Conservation (phyloP, 2,797 vertebrate species). For the Pangasius sanitwongsei region DNA sequence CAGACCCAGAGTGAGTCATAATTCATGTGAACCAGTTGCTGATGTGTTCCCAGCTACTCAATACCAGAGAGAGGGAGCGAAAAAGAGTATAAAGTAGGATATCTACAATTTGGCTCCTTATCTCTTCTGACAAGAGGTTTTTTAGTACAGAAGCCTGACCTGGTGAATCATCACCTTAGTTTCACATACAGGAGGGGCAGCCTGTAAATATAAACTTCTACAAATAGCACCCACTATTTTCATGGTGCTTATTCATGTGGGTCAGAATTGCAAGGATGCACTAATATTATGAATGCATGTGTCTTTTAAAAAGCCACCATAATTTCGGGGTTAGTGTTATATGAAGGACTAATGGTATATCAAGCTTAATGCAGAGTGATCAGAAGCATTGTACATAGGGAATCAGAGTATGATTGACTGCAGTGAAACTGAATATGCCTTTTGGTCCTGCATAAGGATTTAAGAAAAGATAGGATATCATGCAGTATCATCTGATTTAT, state of each 20-base stretch:
- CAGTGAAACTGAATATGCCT: not conserved
- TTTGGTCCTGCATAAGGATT: not conserved
- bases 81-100: conserved; percentile 69
- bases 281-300: not conserved
- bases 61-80: conserved; percentile 58
- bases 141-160: conserved; percentile 86
- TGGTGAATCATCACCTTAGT: conserved; percentile 78
- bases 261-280: not conserved
- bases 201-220: conserved; percentile 53
- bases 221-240: conserved; percentile 20
- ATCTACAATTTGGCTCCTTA: conserved; percentile 89
- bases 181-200: conserved; percentile 59
- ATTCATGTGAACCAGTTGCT: conserved; percentile 84
- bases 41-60: conserved; percentile 81
- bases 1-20: conserved; percentile 89
- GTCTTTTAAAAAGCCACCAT: not conserved
- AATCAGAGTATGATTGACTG: not conserved
- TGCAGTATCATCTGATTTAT: not conserved
- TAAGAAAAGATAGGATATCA: not conserved
- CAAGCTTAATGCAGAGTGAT: not conserved
- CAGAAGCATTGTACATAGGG: not conserved
- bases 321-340: not conserved
- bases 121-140: conserved; percentile 88
- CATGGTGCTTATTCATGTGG: not conserved
- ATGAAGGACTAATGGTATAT: not conserved